These are phyloP conservation scores for Junonia oenone DNA, from an alignment of 2,888 invertebrate genomes.

Conservation along the genomic window DNA sequence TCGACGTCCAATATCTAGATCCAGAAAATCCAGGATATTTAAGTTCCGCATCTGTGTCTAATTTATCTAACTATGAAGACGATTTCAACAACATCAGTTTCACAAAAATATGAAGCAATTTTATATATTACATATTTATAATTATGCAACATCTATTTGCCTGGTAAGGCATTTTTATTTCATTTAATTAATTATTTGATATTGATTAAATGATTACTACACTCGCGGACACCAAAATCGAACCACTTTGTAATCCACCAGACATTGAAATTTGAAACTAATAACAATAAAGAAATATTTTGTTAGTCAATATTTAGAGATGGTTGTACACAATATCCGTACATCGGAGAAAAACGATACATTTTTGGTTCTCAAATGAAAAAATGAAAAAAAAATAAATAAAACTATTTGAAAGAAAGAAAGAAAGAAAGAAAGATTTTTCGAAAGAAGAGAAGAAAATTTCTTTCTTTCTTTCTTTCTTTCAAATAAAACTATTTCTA, in stretches of 20 bases:
- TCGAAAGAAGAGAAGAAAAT: too few species aligned
- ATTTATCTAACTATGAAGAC: conserved; percentile 7
- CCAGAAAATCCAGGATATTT: conserved; percentile 11
- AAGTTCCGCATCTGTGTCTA: conserved; percentile 7
- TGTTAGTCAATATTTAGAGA: conserved; percentile 1
- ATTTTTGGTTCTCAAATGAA: background rate
- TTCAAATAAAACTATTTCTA: background rate
- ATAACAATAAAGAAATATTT: conserved; percentile 2
- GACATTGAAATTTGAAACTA: background rate
- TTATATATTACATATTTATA: background rate
- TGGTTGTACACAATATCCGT: conserved; percentile 2
- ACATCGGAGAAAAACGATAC: background rate
- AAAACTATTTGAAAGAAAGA: too few species aligned
- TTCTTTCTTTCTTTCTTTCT: too few species aligned
- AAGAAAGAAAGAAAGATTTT: too few species aligned
- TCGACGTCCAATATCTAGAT: conserved; percentile 8
- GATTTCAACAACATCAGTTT: conserved; percentile 6
- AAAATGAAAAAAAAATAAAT: background rate
- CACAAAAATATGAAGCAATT: conserved; percentile 4
- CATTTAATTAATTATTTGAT: background rate
- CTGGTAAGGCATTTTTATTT: conserved; percentile 2
- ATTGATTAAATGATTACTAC: background rate
- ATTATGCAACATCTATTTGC: conserved; percentile 7
- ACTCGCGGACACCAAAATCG: conserved; percentile 7
- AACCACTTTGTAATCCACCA: background rate